Evolutionary conservation across 1,140 invertebrate species (phyloP).

Genomic region (Trichonephila clavipes): DNA sequence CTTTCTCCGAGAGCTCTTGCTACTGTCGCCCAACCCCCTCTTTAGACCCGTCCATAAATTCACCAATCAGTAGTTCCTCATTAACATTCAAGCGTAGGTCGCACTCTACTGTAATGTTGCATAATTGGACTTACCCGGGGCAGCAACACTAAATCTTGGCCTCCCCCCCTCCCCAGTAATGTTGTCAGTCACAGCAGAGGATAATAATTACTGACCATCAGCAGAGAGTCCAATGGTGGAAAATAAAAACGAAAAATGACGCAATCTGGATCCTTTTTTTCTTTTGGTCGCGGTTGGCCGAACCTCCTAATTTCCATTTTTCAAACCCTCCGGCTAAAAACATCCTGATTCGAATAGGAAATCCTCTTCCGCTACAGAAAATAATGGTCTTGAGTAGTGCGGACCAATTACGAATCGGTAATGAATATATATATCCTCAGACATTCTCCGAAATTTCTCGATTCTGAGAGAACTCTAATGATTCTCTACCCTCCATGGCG

Average conservation of each 20-base stretch:
- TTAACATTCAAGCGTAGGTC: constrained; percentile 73
- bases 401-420: neutral
- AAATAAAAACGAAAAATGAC: constrained; percentile 41
- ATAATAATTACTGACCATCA: constrained; percentile 71
- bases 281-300: constrained; percentile 20
- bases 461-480: no score
- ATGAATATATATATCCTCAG: neutral
- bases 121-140: constrained; percentile 59
- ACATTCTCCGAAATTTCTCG: no score
- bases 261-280: neutral
- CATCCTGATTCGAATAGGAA: neutral
- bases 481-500: no score
- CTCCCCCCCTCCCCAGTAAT: constrained; percentile 2
- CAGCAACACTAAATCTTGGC: constrained; percentile 59
- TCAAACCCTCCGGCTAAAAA: constrained; percentile 16
- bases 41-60: constrained; percentile 63
- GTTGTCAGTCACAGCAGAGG: constrained; percentile 61
- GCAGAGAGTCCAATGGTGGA: constrained; percentile 2
- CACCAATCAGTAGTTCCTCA: constrained; percentile 57
- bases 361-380: constrained; percentile 18
- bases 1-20: constrained; percentile 2
- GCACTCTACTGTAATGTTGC: constrained; percentile 69
- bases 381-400: neutral
- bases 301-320: constrained; percentile 51
- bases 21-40: constrained; percentile 59